Base-by-base conservation (phyloP, 1,140 invertebrate genomes). In the Philopotamus ludificatus region DNA sequence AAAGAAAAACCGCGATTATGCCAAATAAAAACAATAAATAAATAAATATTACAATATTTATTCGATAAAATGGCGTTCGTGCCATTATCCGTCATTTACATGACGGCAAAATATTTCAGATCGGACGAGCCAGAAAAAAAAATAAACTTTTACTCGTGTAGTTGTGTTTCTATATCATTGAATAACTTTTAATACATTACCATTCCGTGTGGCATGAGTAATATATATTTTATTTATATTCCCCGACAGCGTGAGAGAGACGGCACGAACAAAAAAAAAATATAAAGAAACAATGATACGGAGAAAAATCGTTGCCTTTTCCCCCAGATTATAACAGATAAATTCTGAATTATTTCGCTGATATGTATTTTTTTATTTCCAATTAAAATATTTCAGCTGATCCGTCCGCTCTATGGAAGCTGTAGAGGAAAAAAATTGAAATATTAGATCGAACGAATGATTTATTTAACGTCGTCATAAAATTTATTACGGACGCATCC, bases 161-260 rank as follows among this genome's bases (percentile, higher is more conserved):
- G 63, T 58, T 65, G 63, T 65, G 63, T 65, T 58, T 65, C 63
- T 65, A 65, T 65, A 65, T 65, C 54, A 65, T 65, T 65, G 63
- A 65, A 65, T 65, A 65, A 65, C 63, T 65, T 65, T 65, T 65
- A 65, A 65, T 65, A 65, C 53, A 65, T 65, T 65, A 65, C 44
- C 12, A 23, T 10, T 18, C 12, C 49, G 49, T 15, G 45, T 61
- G 59, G 26, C 20, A 57, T 34, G 26, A 57, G 54, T 34, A n/a
- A 25, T 16, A 50, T 49, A 61, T 25, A 23, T 49, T 25, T 49
- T 47, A 25, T 49, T 61, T 49, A 49, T 49, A 49, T 61, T 47
- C 49, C 45, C 15, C 10, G 18, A 47, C 4, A 47, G 10, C 8
- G 44, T 8, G 18, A 12, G 44, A 47, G 18, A 16, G 18, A 47